Conservation (phyloP, 1,140 invertebrate species). For the Papilio machaon region DNA sequence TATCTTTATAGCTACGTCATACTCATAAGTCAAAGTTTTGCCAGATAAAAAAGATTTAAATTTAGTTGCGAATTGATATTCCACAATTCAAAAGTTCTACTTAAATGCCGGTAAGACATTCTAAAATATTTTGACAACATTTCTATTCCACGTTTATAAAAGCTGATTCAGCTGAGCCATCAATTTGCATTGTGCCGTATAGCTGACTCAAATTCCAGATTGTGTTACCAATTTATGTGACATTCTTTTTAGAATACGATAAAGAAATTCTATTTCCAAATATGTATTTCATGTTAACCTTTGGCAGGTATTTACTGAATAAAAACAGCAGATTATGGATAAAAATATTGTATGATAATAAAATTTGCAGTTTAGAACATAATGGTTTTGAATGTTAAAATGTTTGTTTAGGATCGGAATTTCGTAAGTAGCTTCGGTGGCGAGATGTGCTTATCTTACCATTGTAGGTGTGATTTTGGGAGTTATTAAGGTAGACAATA, state of each 20-base stretch:
- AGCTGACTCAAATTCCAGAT: conserved; percentile 38
- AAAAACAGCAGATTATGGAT: not conserved
- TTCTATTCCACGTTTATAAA: not conserved
- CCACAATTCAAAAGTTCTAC: not conserved
- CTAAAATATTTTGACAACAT: conserved; percentile 12
- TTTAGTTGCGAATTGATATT: not conserved
- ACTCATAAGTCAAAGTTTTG: too few relatives aligned
- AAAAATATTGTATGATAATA: conserved; percentile 30
- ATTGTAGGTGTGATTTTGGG: conserved; percentile 32
- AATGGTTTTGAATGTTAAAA: conserved; percentile 31
- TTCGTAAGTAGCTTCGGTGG: conserved; percentile 20
- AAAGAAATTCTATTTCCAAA: conserved; percentile 30
- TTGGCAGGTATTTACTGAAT: conserved; percentile 3
- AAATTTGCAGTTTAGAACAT: conserved; percentile 32
- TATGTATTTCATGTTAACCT: conserved; percentile 15
- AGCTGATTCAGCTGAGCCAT: conserved; percentile 32
- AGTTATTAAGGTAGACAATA: conserved; percentile 17
- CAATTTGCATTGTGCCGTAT: conserved; percentile 26
- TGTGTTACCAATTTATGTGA: conserved; percentile 50
- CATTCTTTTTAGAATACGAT: conserved; percentile 34
- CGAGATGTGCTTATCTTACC: conserved; percentile 33
- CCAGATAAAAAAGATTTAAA: too few relatives aligned
- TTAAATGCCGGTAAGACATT: not conserved
- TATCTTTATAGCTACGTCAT: too few relatives aligned
- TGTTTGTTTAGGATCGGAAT: conserved; percentile 38